Evolutionary conservation across 2,797 vertebrate species (phyloP).

Genomic region (Mormyrus proboscirostris): DNA sequence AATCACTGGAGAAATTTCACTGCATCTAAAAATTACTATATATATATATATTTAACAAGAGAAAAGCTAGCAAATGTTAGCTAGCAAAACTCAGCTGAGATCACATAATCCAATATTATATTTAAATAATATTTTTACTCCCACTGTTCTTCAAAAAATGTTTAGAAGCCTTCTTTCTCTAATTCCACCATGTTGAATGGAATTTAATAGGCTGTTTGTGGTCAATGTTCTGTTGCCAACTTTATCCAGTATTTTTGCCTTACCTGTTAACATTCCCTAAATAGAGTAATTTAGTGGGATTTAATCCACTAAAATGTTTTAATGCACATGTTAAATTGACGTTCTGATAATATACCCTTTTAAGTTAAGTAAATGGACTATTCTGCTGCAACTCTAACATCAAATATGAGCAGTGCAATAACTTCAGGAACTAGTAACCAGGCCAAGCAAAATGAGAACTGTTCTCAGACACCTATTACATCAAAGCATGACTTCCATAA

Average conservation of each 20-base stretch:
- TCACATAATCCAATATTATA: not conserved
- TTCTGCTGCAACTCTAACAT: too few species aligned
- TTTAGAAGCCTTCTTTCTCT: not conserved
- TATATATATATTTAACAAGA: not conserved
- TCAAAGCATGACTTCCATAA: not conserved
- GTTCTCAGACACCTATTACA: not conserved
- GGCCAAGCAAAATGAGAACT: not conserved
- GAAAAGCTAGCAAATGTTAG: not conserved
- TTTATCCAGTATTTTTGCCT: not conserved
- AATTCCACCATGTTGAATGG: not conserved
- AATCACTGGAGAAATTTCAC: not conserved
- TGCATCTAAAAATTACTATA: not conserved
- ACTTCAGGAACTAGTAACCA: not conserved
- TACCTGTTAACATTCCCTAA: not conserved
- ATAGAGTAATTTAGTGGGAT: not conserved
- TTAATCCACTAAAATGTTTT: not conserved
- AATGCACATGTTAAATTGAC: too few species aligned
- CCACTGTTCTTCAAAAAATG: not conserved
- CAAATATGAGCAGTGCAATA: too few species aligned
- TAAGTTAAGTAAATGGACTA: too few species aligned
- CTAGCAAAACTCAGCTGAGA: not conserved
- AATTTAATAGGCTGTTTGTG: not conserved
- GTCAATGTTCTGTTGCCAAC: not conserved
- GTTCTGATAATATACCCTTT: too few species aligned
- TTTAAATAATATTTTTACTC: not conserved